These are phyloP conservation scores for Neopelma chrysocephalum DNA, from an alignment of 2,797 vertebrate genomes.

Conservation along the genomic window DNA sequence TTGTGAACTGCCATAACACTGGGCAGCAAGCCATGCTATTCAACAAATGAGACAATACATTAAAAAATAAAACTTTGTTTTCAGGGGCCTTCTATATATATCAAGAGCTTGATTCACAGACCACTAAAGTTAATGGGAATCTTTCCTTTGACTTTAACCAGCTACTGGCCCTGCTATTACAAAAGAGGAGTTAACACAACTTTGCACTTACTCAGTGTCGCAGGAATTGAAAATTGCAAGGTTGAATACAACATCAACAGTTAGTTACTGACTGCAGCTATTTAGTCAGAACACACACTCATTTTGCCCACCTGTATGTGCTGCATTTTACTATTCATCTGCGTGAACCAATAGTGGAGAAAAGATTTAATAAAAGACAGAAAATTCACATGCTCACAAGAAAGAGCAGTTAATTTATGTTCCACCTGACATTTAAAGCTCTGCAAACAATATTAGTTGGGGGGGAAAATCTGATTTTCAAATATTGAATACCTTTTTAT, in stretches of 20 bases:
- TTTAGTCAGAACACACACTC: background rate
- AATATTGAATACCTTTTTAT: background rate
- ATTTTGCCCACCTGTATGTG: background rate
- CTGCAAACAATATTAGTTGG: background rate
- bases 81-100: conserved; percentile 60
- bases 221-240: background rate
- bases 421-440: background rate
- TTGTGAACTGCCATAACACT: conserved; percentile 60
- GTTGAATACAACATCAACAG: background rate
- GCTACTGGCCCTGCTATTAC: background rate
- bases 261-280: background rate
- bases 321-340: background rate
- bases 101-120: conserved; percentile 45
- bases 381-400: background rate
- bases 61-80: conserved; percentile 61
- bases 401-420: background rate
- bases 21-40: conserved; percentile 58
- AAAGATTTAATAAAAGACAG: background rate
- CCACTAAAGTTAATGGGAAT: conserved; percentile 30
- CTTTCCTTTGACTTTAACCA: conserved; percentile 44
- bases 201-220: background rate
- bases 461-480: background rate
- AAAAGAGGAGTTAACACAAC: background rate
- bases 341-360: background rate
- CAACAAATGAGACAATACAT: conserved; percentile 63